These are phyloP conservation scores for Harpalus rubripes DNA, from an alignment of 2,888 invertebrate species.

Conservation along the genomic window DNA sequence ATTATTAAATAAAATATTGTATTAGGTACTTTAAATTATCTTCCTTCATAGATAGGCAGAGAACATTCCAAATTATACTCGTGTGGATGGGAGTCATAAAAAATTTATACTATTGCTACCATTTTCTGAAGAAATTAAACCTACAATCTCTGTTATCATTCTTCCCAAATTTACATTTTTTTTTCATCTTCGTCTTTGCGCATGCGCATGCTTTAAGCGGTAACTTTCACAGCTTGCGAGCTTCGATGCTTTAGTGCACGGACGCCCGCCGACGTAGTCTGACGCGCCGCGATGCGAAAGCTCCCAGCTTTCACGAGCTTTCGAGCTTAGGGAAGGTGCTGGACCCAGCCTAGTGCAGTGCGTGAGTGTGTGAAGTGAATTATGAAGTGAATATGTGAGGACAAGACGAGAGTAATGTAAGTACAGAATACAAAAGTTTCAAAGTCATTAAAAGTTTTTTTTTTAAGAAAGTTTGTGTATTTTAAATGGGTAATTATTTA, in stretches of 20 bases:
- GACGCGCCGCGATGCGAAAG: background rate
- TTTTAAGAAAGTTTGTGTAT: conserved; percentile 1
- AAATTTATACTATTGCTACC: no score
- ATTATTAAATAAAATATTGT: no score
- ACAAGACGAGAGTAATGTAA: background rate
- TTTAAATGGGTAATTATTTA: background rate
- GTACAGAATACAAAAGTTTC: background rate
- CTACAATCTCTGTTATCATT: no score
- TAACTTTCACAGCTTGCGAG: background rate
- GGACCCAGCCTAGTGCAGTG: background rate
- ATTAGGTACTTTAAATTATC: no score
- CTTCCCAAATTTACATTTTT: no score
- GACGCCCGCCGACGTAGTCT: background rate
- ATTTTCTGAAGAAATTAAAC: no score
- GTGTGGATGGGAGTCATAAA: no score
- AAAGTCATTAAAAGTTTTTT: background rate
- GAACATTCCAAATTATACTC: no score
- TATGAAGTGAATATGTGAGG: background rate
- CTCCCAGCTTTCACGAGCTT: background rate
- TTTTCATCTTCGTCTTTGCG: background rate
- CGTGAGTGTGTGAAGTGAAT: background rate
- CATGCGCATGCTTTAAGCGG: background rate
- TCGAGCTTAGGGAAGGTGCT: background rate
- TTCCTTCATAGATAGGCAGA: no score
- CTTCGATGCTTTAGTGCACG: background rate